Conservation (phyloP, 2,797 vertebrate genomes). For the Molossus molossus region DNA sequence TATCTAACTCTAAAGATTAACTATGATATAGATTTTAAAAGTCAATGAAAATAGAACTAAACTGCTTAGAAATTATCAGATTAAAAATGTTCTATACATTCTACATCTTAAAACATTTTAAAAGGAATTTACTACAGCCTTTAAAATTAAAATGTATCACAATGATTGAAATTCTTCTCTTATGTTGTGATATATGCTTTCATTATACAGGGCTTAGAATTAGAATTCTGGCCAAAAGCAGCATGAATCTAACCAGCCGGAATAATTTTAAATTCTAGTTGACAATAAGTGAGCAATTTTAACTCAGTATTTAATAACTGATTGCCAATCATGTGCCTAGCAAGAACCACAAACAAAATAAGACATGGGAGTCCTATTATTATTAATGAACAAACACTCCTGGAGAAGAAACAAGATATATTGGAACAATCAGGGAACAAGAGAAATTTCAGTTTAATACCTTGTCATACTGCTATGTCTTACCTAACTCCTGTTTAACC, state of each 20-base stretch:
- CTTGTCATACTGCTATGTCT: not conserved
- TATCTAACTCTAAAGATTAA: constrained; percentile 30
- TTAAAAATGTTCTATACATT: constrained; percentile 19
- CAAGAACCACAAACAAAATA: not conserved
- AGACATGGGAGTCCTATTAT: not conserved
- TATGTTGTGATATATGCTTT: not conserved
- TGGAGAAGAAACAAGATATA: not conserved
- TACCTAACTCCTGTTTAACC: not conserved
- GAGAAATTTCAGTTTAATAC: not conserved
- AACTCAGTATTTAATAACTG: constrained; percentile 53
- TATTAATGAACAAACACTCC: not conserved
- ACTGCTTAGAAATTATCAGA: not conserved
- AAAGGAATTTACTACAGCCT: constrained; percentile 37
- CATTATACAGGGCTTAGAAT: not conserved
- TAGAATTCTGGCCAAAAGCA: constrained; percentile 26
- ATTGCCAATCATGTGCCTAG: not conserved
- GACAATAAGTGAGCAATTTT: constrained; percentile 35
- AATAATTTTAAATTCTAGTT: constrained; percentile 39
- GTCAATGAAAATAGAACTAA: constrained; percentile 2
- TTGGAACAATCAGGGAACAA: not conserved
- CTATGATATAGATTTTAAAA: not conserved
- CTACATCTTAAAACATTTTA: constrained; percentile 51
- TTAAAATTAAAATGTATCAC: constrained; percentile 42
- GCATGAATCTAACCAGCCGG: not conserved
- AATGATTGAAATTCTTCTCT: constrained; percentile 41